Percentiles rank a stretch among this genome's conserved stretches.
Evolutionary conservation across 1,140 invertebrate genomes (phyloP).

Genomic region (Drosophila ogumai): DNA sequence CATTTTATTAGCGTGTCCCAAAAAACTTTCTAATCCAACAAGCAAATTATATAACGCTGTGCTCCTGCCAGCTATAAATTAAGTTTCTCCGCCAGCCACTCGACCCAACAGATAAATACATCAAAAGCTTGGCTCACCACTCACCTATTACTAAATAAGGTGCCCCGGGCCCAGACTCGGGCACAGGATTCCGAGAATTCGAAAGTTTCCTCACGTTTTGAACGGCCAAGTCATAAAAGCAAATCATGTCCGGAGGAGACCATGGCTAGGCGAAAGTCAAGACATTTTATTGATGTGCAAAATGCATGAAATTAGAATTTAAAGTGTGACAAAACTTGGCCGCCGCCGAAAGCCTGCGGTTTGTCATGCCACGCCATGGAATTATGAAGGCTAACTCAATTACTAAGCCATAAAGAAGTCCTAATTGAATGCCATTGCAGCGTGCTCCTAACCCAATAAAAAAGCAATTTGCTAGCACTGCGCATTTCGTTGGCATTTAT

Average conservation of each 20-base stretch:
- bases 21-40: constrained; percentile 6
- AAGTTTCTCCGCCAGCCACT: constrained; percentile 24
- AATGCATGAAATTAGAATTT: constrained; percentile 82
- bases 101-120: constrained; percentile 47
- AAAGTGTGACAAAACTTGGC: constrained; percentile 69
- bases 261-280: constrained; percentile 45
- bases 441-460: constrained; percentile 67
- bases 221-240: constrained; percentile 66
- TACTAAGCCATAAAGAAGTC: constrained; percentile 64
- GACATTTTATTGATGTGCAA: constrained; percentile 79
- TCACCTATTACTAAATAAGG: constrained; percentile 16
- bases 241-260: constrained; percentile 59
- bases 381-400: constrained; percentile 56
- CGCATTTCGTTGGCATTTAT: constrained; percentile 50
- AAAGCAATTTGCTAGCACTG: constrained; percentile 64
- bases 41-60: constrained; percentile 18
- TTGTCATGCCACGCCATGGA: constrained; percentile 14
- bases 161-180: not conserved
- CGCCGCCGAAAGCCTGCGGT: constrained; percentile 22
- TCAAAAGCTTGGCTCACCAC: constrained; percentile 53
- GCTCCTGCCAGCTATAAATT: constrained; percentile 26
- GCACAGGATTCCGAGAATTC: constrained; percentile 14
- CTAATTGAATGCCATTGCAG: constrained; percentile 71
- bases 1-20: constrained; percentile 12
- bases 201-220: constrained; percentile 73